phyloP scores from a whole-genome alignment of 1,140 invertebrate species.

The Mercenaria mercenaria region DNA sequence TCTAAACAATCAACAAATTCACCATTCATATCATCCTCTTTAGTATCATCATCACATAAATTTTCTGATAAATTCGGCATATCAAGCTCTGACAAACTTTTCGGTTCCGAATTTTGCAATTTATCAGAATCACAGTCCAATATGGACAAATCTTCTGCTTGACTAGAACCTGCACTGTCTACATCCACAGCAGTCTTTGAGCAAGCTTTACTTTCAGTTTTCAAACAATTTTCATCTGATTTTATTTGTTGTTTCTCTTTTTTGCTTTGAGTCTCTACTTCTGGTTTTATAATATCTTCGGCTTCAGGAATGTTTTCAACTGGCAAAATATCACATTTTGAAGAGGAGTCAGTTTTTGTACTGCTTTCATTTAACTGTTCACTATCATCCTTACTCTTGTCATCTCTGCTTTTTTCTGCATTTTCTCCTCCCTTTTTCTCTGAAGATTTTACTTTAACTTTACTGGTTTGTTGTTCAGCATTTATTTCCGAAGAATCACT shows the following conservation, averaged over 20 bases:
- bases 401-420: neutral
- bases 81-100: conserved; percentile 26
- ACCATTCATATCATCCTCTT: conserved; percentile 34
- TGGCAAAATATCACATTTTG: neutral
- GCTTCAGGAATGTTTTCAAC: conserved; percentile 5
- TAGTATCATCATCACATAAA: neutral
- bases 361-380: neutral
- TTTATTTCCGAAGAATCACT: neutral
- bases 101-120: neutral
- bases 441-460: neutral
- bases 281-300: neutral
- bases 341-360: neutral
- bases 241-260: neutral
- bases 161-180: neutral
- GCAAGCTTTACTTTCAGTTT: neutral
- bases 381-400: neutral
- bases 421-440: neutral
- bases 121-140: neutral
- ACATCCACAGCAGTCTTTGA: neutral
- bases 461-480: neutral
- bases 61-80: neutral
- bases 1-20: conserved; percentile 59
- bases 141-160: neutral
- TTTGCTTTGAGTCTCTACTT: neutral
- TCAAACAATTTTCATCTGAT: neutral